Conservation (phyloP, 35 echinoderm and acorn worm genomes). For the Ophiothrix spiculata region DNA sequence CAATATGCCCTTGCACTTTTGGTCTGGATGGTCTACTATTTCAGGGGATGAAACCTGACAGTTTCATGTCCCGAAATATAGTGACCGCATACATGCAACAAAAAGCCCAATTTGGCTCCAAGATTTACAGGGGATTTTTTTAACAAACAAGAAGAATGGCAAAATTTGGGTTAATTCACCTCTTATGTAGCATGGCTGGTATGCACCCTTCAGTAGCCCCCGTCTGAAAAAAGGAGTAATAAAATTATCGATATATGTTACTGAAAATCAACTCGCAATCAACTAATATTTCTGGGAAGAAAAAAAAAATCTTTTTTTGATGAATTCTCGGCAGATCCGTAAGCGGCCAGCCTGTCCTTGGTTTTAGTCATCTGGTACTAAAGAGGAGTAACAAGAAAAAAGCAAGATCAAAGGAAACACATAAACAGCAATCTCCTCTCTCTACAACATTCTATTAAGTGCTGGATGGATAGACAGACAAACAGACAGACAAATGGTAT, state of each 20-base stretch:
- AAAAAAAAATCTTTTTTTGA: too few relatives aligned
- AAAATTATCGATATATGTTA: background rate
- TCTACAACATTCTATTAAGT: too few relatives aligned
- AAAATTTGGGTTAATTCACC: background rate
- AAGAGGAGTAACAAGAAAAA: background rate
- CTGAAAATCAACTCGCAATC: background rate
- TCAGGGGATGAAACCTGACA: too few relatives aligned
- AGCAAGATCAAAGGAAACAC: background rate
- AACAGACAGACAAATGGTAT: background rate
- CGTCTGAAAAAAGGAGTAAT: background rate
- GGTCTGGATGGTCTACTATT: too few relatives aligned
- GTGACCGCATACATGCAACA: background rate
- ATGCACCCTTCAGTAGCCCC: background rate
- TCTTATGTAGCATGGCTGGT: background rate
- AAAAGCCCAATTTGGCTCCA: constrained; percentile 3
- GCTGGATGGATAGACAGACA: background rate
- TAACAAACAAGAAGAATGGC: too few relatives aligned
- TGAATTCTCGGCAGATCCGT: too few relatives aligned
- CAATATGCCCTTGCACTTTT: too few relatives aligned
- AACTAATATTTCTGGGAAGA: background rate
- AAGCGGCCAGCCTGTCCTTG: background rate
- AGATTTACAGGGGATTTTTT: background rate
- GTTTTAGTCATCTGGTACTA: background rate
- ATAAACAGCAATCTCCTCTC: background rate
- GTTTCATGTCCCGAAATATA: too few relatives aligned